These are phyloP conservation scores for Protonemura montana DNA, from an alignment of 2,888 invertebrate genomes.

Conservation along the genomic window DNA sequence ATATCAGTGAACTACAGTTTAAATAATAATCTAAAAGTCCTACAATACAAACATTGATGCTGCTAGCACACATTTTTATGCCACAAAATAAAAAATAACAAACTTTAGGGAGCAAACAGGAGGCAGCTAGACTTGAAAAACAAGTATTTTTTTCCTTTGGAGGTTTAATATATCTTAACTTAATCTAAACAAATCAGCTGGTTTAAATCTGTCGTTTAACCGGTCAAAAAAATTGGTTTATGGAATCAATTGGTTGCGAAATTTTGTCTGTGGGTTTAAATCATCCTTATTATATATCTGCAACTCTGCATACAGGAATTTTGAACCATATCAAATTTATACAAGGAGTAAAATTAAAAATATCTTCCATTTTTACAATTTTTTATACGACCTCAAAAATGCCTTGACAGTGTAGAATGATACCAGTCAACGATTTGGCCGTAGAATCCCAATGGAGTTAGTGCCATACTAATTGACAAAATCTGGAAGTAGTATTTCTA, in stretches of 20 bases:
- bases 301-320: conserved; percentile 32
- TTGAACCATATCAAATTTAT: conserved; percentile 33
- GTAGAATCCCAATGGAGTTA: not conserved
- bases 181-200: not conserved
- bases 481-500: not conserved
- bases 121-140: not conserved
- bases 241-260: not conserved
- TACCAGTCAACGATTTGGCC: not conserved
- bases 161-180: not conserved
- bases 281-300: conserved; percentile 8
- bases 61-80: not conserved
- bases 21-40: not conserved
- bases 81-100: not conserved
- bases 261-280: not conserved
- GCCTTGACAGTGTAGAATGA: conserved; percentile 17
- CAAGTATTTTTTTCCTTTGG: not conserved
- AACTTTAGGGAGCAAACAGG: not conserved
- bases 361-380: conserved; percentile 37
- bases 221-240: not conserved
- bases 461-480: not conserved
- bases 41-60: not conserved
- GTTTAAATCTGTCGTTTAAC: not conserved
- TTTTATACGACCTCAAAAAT: conserved; percentile 19
- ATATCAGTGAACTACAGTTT: not conserved
- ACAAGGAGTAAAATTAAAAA: conserved; percentile 1